Base-by-base conservation (phyloP, 2,113 vertebrate genomes). In the Callipepla squamata region DNA sequence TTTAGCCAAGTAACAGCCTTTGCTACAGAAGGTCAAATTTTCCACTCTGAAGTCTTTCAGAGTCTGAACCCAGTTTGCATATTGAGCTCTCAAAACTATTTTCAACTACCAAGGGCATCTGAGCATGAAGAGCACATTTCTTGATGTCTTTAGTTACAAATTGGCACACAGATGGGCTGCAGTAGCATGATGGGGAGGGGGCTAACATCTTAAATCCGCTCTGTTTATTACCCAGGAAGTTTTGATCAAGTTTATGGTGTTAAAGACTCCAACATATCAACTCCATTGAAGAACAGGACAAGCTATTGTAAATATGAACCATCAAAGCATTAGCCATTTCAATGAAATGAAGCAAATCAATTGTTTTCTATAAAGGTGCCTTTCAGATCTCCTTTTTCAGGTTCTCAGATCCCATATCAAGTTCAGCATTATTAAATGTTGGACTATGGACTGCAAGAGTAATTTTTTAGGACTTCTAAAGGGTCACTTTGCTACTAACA, bases 321-420 rank as follows among this genome's bases (percentile, higher is more conserved):
- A 98, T 98, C 97, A 98, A 98, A 98, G 98, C 97, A 98, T 95
- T 95, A 97, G 97, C 98, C 98, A 97, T 98, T 98, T 98, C 97
- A 98, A 98, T 97, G 98, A 97, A 98, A 98, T 97, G 98, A 98
- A 98, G 97, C 98, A 98, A 98, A 97, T 97, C 97, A 97, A 97
- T 97, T 97, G 97, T 97, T 97, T 97, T 96, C 88, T 70, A 92
- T 91, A 97, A 97, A 98, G 98, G 98, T 98, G 98, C 97, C 98
- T 98, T 98, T 98, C 97, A 98, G 90, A 82, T 97, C 95, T 97
- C 96, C 97, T 98, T 96, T 96, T 95, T 92, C 93, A 83, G 96
- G 89, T 89, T 93, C 95, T 95, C 90, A 91, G 84, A 96, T 90
- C 88, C 94, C 91, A 87, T 85, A 92, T 94, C 94, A 96, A 96